Percentiles rank a stretch among this genome's conserved stretches.
Evolutionary conservation across 2,113 vertebrate species (phyloP).

Genomic region (Amazona guildingii): DNA sequence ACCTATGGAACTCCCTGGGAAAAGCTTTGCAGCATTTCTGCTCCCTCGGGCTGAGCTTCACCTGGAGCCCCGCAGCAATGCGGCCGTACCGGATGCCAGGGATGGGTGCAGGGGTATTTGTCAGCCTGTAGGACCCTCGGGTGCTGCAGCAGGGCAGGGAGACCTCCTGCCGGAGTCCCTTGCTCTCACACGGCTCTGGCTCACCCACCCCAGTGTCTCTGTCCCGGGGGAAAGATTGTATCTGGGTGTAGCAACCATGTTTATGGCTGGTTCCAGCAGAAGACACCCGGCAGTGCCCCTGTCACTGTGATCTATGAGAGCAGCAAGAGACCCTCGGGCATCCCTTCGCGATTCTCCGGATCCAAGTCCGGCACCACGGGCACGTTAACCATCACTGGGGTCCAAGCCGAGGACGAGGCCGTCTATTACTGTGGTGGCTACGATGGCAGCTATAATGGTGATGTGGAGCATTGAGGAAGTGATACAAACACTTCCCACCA

Average conservation of each 20-base stretch:
- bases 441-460: background rate
- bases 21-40: too few relatives aligned
- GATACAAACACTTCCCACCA: background rate
- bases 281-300: background rate
- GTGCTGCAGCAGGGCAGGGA: too few relatives aligned
- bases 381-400: background rate
- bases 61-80: too few relatives aligned
- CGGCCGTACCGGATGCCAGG: too few relatives aligned
- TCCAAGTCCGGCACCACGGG: background rate
- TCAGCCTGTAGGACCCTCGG: too few relatives aligned
- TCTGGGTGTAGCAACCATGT: background rate
- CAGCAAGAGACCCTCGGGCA: background rate
- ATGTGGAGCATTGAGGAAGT: background rate
- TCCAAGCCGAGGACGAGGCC: background rate
- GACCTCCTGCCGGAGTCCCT: too few relatives aligned
- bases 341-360: background rate
- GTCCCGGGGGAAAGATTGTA: too few relatives aligned
- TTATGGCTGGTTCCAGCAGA: background rate
- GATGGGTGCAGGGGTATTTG: too few relatives aligned
- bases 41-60: too few relatives aligned
- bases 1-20: too few relatives aligned
- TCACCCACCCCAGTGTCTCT: too few relatives aligned
- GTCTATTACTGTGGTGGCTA: background rate
- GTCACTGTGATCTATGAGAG: background rate
- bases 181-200: too few relatives aligned